Evolutionary conservation across 23 tunicate genomes (phyloP).

Genomic region (Oikopleura vanhoeffeni): DNA sequence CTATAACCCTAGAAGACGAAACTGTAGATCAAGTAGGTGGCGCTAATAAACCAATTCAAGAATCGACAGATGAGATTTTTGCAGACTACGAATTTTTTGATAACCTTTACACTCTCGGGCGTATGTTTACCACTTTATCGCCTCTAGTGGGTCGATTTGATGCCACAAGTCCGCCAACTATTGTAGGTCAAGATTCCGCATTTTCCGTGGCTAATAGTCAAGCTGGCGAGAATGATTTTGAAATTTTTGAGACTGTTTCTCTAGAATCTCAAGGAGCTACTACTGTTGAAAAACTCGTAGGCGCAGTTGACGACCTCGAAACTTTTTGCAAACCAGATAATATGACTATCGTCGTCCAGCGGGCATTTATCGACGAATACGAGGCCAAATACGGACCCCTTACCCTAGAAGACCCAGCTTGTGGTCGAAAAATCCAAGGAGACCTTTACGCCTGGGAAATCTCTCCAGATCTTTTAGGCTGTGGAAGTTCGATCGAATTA

Average conservation of each 20-base stretch:
- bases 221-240: too few relatives aligned
- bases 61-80: not conserved
- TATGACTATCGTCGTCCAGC: slow-evolving; percentile 53
- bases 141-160: too few relatives aligned
- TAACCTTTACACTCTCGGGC: too few relatives aligned
- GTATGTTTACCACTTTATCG: too few relatives aligned
- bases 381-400: slow-evolving; percentile 63
- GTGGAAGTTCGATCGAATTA: not conserved
- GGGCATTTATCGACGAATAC: slow-evolving; percentile 46
- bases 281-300: too few relatives aligned
- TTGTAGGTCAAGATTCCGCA: too few relatives aligned
- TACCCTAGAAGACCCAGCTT: slow-evolving; percentile 17
- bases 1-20: not conserved
- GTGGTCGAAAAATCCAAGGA: not conserved
- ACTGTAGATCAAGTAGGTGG: not conserved
- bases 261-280: too few relatives aligned
- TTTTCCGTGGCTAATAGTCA: too few relatives aligned
- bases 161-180: too few relatives aligned
- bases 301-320: slow-evolving; percentile 25
- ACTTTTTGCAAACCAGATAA: slow-evolving; percentile 60
- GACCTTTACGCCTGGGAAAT: not conserved
- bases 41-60: not conserved
- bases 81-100: not conserved
- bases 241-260: too few relatives aligned
- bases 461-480: not conserved